A percentile compares a stretch with the other conserved stretches of the same genome.
Evolutionary conservation across 2,888 invertebrate species (phyloP).

Genomic region (Drosophila aldrichi): DNA sequence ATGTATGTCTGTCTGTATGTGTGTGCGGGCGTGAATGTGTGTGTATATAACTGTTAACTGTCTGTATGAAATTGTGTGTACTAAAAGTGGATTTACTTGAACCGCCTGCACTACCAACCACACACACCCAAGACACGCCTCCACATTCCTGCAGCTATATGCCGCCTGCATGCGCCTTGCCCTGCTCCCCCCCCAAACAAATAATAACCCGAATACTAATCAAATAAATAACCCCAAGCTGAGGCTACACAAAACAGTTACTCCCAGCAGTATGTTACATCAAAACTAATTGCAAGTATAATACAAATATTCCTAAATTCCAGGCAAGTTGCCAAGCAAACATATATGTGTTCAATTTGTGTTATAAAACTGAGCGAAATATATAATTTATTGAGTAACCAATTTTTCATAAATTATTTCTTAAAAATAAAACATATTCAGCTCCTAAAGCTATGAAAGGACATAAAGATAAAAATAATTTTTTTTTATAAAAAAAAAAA

Average conservation of each 20-base stretch:
- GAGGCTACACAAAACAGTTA: constrained; percentile 31
- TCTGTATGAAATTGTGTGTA: constrained; percentile 22
- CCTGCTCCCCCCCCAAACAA: background rate
- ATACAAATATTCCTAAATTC: background rate
- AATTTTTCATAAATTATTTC: too few relatives aligned
- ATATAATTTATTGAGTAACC: background rate
- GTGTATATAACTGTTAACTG: constrained; percentile 36
- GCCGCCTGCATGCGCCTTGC: constrained; percentile 57
- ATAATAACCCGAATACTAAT: constrained; percentile 8
- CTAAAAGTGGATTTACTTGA: constrained; percentile 6
- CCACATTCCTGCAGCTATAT: background rate
- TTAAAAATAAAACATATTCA: too few relatives aligned
- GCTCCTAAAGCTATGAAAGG: too few relatives aligned
- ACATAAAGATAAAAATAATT: too few relatives aligned
- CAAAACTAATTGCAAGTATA: background rate
- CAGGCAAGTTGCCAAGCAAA: too few relatives aligned
- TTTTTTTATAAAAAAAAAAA: too few relatives aligned
- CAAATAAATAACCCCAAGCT: constrained; percentile 16
- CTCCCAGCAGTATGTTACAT: background rate
- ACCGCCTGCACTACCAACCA: constrained; percentile 20
- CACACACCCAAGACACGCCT: constrained; percentile 1
- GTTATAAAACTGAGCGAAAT: background rate
- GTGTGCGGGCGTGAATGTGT: constrained; percentile 23
- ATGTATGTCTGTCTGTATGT: constrained; percentile 11
- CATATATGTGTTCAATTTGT: background rate